A percentile compares a stretch with the other conserved stretches of the same genome.
phyloP scores from a whole-genome alignment of 2,888 invertebrate species.

The Melipona beecheii region DNA sequence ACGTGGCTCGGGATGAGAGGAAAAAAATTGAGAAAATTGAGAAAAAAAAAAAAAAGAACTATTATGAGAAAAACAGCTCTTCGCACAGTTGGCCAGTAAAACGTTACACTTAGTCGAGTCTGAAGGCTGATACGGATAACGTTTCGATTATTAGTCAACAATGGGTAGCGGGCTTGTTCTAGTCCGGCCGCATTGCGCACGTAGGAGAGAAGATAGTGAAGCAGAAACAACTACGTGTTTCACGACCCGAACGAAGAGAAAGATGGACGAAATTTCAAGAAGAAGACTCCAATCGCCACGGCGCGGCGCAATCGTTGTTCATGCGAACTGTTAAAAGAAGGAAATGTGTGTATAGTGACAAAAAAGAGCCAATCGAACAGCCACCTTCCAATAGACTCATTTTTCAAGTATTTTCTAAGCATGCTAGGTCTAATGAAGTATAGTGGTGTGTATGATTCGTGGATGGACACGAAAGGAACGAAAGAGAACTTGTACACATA shows the following conservation, averaged over 20 bases:
- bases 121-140: conserved; percentile 70
- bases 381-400: conserved; percentile 82
- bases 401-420: conserved; percentile 83
- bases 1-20: conserved; percentile 23
- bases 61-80: conserved; percentile 58
- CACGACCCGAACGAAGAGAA: conserved; percentile 35
- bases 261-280: conserved; percentile 37
- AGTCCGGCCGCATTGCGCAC: conserved; percentile 69
- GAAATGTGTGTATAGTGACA: conserved; percentile 76
- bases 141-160: conserved; percentile 51
- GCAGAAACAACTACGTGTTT: conserved; percentile 36
- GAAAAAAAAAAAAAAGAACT: neutral
- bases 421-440: conserved; percentile 78
- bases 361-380: conserved; percentile 69
- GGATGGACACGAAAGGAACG: conserved; percentile 33
- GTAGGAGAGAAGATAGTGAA: conserved; percentile 20
- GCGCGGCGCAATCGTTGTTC: conserved; percentile 52
- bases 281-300: conserved; percentile 38
- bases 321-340: conserved; percentile 12
- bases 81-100: conserved; percentile 82
- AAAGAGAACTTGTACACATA: conserved; percentile 12
- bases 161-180: conserved; percentile 72
- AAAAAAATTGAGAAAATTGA: neutral
- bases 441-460: conserved; percentile 74
- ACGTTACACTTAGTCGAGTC: conserved; percentile 78